These are phyloP conservation scores for Charadrius vociferus DNA, from an alignment of 2,113 vertebrate species.

Conservation along the genomic window DNA sequence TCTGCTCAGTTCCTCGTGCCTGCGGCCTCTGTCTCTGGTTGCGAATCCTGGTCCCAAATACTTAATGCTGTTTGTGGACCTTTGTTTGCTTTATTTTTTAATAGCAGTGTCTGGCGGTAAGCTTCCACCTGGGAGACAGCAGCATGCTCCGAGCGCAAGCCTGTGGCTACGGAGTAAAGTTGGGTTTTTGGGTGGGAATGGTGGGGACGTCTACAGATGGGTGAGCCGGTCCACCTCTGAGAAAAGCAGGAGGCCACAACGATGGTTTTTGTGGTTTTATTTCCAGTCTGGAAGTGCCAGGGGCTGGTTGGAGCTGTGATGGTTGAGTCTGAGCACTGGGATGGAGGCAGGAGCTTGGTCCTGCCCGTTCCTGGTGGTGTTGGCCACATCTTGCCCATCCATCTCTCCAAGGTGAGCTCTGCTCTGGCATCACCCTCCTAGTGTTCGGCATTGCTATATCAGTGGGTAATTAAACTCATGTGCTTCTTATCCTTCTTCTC, in stretches of 20 bases:
- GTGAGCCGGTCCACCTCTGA: background rate
- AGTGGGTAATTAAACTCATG: background rate
- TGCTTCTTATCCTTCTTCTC: background rate
- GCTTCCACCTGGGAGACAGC: background rate
- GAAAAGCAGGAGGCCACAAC: background rate
- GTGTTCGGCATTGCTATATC: fast-evolving
- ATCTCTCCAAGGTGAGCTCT: background rate
- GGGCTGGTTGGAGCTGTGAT: background rate
- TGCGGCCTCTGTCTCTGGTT: background rate
- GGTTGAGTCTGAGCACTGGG: background rate
- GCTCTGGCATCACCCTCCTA: fast-evolving
- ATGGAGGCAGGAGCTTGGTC: background rate
- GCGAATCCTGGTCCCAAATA: background rate
- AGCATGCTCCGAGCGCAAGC: fast-evolving
- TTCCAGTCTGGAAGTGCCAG: background rate
- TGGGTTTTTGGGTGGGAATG: background rate
- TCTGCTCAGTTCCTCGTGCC: background rate
- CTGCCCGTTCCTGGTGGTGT: background rate
- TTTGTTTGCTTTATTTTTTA: background rate
- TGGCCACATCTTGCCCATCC: background rate
- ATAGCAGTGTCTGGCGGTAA: fast-evolving
- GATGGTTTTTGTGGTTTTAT: background rate
- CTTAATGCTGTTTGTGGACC: too few species aligned
- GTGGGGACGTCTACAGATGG: background rate
- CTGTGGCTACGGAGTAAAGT: fast-evolving